Percentiles rank a stretch among this genome's conserved stretches.
Conservation (phyloP, 2,113 vertebrate genomes). For the Andinoacara biseriatus region DNA sequence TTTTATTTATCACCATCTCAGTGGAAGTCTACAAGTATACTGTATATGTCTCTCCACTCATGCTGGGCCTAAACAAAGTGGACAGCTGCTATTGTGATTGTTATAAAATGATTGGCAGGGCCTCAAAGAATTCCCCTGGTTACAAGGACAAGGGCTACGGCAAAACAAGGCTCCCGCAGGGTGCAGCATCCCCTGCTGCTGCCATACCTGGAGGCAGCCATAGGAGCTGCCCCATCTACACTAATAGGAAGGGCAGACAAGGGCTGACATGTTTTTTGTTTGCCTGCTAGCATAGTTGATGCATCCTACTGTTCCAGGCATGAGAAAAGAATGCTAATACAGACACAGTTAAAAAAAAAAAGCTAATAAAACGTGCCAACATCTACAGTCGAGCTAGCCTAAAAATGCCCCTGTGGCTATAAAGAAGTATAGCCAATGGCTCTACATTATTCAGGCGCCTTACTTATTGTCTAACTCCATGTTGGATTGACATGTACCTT, state of each 20-base stretch:
- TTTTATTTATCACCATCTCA: background rate
- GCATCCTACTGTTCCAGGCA: background rate
- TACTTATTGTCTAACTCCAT: slow-evolving; percentile 33
- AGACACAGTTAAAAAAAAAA: background rate
- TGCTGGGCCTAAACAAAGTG: slow-evolving; percentile 22
- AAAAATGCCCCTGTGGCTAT: slow-evolving; percentile 10
- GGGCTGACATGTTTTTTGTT: slow-evolving; percentile 11
- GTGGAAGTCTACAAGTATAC: background rate
- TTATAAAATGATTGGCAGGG: slow-evolving; percentile 66
- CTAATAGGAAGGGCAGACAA: slow-evolving; percentile 41
- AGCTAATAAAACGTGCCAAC: background rate
- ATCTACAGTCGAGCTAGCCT: background rate
- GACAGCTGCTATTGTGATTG: slow-evolving; percentile 33
- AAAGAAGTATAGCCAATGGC: slow-evolving; percentile 38
- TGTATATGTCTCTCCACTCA: slow-evolving; percentile 2
- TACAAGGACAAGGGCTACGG: slow-evolving; percentile 22
- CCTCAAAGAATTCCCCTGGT: slow-evolving; percentile 49
- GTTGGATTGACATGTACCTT: slow-evolving; percentile 50
- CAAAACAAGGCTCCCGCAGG: slow-evolving; percentile 63
- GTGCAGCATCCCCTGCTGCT: slow-evolving; percentile 44
- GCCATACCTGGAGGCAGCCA: slow-evolving; percentile 55
- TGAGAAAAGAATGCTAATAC: background rate
- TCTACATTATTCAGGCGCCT: slow-evolving; percentile 38
- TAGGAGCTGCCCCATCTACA: slow-evolving; percentile 18
- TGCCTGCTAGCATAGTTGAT: slow-evolving; percentile 12